Percentiles rank a stretch among this genome's conserved stretches.
Evolutionary conservation across 2,113 vertebrate genomes (phyloP).

Genomic region (Trichomycterus rosablanca): DNA sequence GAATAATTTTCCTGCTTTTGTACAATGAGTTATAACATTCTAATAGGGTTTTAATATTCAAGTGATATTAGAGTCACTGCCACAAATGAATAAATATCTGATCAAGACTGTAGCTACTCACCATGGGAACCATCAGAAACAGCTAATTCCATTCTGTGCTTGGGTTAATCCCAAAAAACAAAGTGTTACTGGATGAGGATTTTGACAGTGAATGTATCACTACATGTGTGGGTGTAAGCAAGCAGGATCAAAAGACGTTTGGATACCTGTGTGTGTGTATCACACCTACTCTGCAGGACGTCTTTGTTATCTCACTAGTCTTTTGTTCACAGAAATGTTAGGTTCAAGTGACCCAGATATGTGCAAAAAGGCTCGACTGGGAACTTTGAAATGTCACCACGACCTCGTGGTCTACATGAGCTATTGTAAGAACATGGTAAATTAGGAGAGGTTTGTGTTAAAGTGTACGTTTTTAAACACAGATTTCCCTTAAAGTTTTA

Average conservation of each 20-base stretch:
- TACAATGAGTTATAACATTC: too few relatives aligned
- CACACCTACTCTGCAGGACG: constrained; percentile 4
- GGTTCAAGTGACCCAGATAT: constrained; percentile 30
- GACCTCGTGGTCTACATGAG: constrained; percentile 1
- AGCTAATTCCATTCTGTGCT: too few relatives aligned
- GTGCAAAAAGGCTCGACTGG: constrained; percentile 1
- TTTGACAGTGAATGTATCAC: neutral
- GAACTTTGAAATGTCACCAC: constrained; percentile 10
- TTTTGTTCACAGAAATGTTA: constrained; percentile 14
- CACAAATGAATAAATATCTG: neutral
- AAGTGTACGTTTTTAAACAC: too few relatives aligned
- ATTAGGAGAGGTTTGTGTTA: constrained; percentile 1
- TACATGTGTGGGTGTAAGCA: neutral
- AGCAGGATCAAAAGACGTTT: neutral
- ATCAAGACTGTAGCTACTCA: neutral
- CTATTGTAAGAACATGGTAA: constrained; percentile 8
- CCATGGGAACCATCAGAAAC: constrained; percentile 25
- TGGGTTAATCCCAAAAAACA: too few relatives aligned
- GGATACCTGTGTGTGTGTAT: constrained; percentile 3
- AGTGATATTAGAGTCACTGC: neutral
- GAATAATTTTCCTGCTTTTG: too few relatives aligned
- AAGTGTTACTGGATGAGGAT: neutral
- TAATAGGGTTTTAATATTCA: too few relatives aligned
- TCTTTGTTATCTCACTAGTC: neutral
- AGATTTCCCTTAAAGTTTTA: neutral